These are phyloP conservation scores for Eciton burchellii DNA, from an alignment of 1,140 invertebrate genomes.

Conservation along the genomic window DNA sequence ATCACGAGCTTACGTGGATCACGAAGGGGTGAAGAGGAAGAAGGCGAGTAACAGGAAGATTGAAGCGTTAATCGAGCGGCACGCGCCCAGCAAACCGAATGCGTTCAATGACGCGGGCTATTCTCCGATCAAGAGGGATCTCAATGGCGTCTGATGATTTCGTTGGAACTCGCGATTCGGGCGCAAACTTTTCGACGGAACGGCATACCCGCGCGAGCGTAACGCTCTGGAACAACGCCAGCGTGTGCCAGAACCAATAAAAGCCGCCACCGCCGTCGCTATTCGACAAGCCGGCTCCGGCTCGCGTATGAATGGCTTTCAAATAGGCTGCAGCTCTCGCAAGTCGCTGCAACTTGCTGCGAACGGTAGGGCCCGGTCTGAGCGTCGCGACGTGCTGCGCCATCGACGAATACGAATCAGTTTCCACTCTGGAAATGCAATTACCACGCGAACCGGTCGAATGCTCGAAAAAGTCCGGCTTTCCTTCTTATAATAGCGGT, in stretches of 20 bases:
- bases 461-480: constrained; percentile 10
- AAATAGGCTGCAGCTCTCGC: constrained; percentile 38
- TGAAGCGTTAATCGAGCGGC: constrained; percentile 52
- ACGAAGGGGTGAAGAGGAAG: no score
- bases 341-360: constrained; percentile 44
- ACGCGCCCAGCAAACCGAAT: constrained; percentile 22
- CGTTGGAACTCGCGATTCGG: constrained; percentile 33
- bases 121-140: constrained; percentile 2
- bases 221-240: constrained; percentile 44
- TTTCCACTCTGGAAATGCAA: constrained; percentile 61
- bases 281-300: constrained; percentile 26
- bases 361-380: constrained; percentile 5
- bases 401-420: constrained; percentile 57
- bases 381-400: constrained; percentile 12
- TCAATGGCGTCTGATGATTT: constrained; percentile 46
- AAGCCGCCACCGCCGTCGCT: constrained; percentile 5
- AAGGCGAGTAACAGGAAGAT: neutral
- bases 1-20: constrained; percentile 11
- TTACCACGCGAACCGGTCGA: constrained; percentile 40
- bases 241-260: constrained; percentile 64
- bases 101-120: constrained; percentile 41
- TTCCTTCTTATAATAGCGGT: constrained; percentile 12
- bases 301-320: constrained; percentile 49
- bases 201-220: constrained; percentile 7
- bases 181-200: constrained; percentile 43